Evolutionary conservation across 2,888 invertebrate genomes (phyloP).

Genomic region (Ctena decussata): DNA sequence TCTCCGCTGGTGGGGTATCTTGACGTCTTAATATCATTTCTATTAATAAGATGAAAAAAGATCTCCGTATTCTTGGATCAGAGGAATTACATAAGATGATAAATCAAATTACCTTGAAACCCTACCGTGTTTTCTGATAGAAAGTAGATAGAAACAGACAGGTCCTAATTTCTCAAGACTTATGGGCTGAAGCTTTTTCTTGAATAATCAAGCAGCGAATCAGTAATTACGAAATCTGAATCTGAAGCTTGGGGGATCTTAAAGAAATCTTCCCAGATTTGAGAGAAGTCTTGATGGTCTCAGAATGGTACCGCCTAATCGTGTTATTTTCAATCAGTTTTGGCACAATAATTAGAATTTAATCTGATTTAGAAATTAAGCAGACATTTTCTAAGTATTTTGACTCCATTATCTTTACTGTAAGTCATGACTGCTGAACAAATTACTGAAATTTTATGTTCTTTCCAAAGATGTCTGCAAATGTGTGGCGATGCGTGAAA

Average conservation of each 20-base stretch:
- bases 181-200: not conserved
- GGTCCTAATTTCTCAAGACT: constrained; percentile 6
- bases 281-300: not conserved
- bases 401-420: too few species aligned
- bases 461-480: too few species aligned
- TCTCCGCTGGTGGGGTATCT: not conserved
- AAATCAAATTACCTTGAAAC: not conserved
- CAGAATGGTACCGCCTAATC: not conserved
- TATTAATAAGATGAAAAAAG: not conserved
- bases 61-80: not conserved
- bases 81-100: not conserved
- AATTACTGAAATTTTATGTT: too few species aligned
- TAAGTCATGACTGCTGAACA: too few species aligned
- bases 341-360: not conserved
- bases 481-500: too few species aligned
- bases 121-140: not conserved
- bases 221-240: constrained; percentile 10
- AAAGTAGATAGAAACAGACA: constrained; percentile 7
- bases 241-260: not conserved
- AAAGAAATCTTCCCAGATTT: not conserved
- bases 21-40: not conserved
- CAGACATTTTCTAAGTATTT: too few species aligned
- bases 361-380: not conserved
- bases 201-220: not conserved
- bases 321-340: not conserved